phyloP scores from a whole-genome alignment of 2,797 vertebrate species.

The Acanthopagrus latus region DNA sequence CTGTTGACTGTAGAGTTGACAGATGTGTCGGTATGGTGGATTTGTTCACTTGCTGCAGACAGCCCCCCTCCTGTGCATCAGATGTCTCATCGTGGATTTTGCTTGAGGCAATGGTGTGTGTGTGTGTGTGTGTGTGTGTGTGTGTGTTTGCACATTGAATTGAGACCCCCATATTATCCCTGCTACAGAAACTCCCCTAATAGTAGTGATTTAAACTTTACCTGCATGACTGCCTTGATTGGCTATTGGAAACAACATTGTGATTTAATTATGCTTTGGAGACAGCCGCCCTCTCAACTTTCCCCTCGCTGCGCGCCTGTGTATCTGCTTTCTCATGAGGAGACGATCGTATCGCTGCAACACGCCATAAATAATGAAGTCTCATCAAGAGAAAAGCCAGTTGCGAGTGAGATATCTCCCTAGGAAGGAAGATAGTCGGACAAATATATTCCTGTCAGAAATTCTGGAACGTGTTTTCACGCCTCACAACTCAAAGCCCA shows the following conservation, averaged over 20 bases:
- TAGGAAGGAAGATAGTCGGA: slow-evolving; percentile 40
- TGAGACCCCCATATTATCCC: slow-evolving; percentile 57
- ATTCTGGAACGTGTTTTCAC: too few species aligned
- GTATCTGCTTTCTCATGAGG: slow-evolving; percentile 33
- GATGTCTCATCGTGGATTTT: slow-evolving; percentile 73
- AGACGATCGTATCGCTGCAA: slow-evolving; percentile 47
- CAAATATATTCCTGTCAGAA: slow-evolving; percentile 17
- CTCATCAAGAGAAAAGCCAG: slow-evolving; percentile 48
- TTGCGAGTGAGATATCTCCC: slow-evolving; percentile 34
- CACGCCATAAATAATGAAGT: slow-evolving; percentile 67
- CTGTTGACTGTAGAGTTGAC: slow-evolving; percentile 76
- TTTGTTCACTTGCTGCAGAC: slow-evolving; percentile 77
- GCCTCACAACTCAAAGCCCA: too few species aligned
- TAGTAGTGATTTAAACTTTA: slow-evolving; percentile 76
- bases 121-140: slow-evolving; percentile 21
- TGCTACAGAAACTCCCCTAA: slow-evolving; percentile 66
- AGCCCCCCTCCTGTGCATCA: slow-evolving; percentile 73
- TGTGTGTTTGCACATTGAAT: slow-evolving; percentile 43
- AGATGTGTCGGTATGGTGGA: slow-evolving; percentile 74
- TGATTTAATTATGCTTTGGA: slow-evolving; percentile 75
- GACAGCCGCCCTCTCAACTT: slow-evolving; percentile 59
- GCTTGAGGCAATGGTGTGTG: slow-evolving; percentile 66
- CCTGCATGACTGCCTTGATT: slow-evolving; percentile 76
- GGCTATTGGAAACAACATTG: slow-evolving; percentile 70
- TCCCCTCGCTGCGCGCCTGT: slow-evolving; percentile 32